Base-by-base conservation (phyloP, 2,888 invertebrate species). In the Drosophila acutilabella region DNA sequence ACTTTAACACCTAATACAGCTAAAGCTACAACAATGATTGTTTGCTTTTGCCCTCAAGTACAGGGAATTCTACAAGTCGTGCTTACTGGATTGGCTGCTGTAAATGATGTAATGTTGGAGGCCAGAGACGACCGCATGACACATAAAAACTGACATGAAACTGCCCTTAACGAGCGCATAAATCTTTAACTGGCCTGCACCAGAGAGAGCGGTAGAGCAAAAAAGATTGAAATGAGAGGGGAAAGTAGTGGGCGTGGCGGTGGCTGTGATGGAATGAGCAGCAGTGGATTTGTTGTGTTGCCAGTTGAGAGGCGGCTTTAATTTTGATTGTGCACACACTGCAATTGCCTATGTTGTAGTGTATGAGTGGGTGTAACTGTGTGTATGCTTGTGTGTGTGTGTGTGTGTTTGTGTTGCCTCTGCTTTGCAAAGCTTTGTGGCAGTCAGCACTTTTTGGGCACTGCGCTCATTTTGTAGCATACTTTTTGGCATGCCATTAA, bases 141-240 rank as follows among this genome's bases (percentile, higher is more conserved):
- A 84, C 82, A 87, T 82, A 88, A 82, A 85, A 85, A 85, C 82
- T 85, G 76, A 79, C 79, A 87, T 84, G 80, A 81, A 87, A 81
- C 88, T 84, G 85, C 86, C 82, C 88, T 88, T 82, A 88, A 82
- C 82, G 82, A 88, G 82, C 88, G 77, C 88, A 83, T 83, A 83
- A 83, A 83, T 83, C 85, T 88, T 85, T 88, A 85, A 81, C 85
- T 78, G 88, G 82, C 79, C 67, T 51, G 61, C 64, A 57, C 20
- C 41, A 8, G 14, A n/a, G 33, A 7, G 7, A 7, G 5, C 1
- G 45, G 5, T 7, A n/a, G 45, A 36, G 36, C 4, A 8, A 36
- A 36, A 36, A 8, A 11, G 7, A 45, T 18, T 11, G 14, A 38
- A 16, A 18, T 3, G n/a, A 1, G 11, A 7, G 10, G 33, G 7